These are phyloP conservation scores for Meloe dianella DNA, from an alignment of 2,888 invertebrate species.

Conservation along the genomic window DNA sequence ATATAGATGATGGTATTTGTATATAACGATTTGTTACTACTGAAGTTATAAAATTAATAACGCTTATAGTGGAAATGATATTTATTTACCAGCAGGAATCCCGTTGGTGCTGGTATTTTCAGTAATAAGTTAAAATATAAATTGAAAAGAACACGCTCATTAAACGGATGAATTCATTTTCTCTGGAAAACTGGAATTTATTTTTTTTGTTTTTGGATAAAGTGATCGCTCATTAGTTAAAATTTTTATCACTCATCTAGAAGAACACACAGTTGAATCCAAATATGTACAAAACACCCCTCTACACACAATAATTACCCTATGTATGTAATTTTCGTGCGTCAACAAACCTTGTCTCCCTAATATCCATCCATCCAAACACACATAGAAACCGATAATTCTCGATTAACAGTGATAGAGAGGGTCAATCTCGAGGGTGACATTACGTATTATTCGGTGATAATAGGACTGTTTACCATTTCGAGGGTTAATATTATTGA, in stretches of 20 bases:
- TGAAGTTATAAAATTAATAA: no score
- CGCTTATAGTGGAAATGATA: neutral
- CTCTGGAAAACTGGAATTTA: no score
- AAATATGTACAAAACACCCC: neutral
- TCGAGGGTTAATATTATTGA: slow-evolving; percentile 6
- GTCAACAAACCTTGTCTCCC: slow-evolving; percentile 5
- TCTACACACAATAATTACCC: neutral
- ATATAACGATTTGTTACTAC: no score
- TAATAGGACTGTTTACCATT: slow-evolving; percentile 36
- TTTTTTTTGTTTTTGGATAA: no score
- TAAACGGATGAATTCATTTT: no score
- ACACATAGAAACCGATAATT: slow-evolving; percentile 19
- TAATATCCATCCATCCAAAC: slow-evolving; percentile 3
- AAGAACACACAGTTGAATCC: neutral
- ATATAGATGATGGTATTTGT: neutral
- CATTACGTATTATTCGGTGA: slow-evolving; percentile 44
- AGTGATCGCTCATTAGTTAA: no score
- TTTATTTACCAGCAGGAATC: neutral
- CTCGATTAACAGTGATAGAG: slow-evolving; percentile 21
- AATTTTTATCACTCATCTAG: neutral
- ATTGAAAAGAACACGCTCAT: no score
- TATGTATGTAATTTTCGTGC: neutral
- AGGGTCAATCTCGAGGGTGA: slow-evolving; percentile 33
- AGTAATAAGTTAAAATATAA: neutral
- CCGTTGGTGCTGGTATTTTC: neutral